A percentile compares a stretch with the other conserved stretches of the same genome.
Conservation (phyloP, 2,888 invertebrate genomes). For the Eretmocerus hayati region DNA sequence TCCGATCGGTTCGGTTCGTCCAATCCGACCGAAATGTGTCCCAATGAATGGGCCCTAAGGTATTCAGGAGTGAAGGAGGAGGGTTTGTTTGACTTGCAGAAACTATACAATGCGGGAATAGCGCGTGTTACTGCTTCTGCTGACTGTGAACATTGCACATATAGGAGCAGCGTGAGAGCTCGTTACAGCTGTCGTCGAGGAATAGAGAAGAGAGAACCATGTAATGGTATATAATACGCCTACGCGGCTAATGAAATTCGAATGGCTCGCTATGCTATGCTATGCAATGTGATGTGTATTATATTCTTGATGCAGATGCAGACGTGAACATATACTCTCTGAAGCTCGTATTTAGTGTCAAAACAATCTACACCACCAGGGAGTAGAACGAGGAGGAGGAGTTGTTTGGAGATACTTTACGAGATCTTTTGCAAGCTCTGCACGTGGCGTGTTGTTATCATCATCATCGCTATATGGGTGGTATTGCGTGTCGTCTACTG, state of each 20-base stretch:
- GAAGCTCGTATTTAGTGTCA: slow-evolving; percentile 10
- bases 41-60: too few species aligned
- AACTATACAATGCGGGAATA: neutral
- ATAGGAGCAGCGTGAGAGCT: slow-evolving; percentile 11
- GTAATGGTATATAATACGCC: too few species aligned
- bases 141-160: neutral
- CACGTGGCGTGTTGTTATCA: too few species aligned
- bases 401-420: neutral
- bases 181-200: slow-evolving; percentile 4
- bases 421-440: too few species aligned
- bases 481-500: too few species aligned
- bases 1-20: too few species aligned
- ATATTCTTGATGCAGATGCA: too few species aligned
- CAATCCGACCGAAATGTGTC: too few species aligned
- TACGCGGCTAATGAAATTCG: slow-evolving; percentile 15
- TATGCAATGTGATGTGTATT: neutral
- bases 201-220: too few species aligned
- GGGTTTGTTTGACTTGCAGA: slow-evolving; percentile 1
- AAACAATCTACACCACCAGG: slow-evolving; percentile 7
- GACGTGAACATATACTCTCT: too few species aligned
- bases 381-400: neutral
- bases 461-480: too few species aligned
- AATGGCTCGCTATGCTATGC: slow-evolving; percentile 4
- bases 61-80: neutral
- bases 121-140: neutral